Conservation (phyloP, 2,113 vertebrate genomes). For the Archilochus colubris region DNA sequence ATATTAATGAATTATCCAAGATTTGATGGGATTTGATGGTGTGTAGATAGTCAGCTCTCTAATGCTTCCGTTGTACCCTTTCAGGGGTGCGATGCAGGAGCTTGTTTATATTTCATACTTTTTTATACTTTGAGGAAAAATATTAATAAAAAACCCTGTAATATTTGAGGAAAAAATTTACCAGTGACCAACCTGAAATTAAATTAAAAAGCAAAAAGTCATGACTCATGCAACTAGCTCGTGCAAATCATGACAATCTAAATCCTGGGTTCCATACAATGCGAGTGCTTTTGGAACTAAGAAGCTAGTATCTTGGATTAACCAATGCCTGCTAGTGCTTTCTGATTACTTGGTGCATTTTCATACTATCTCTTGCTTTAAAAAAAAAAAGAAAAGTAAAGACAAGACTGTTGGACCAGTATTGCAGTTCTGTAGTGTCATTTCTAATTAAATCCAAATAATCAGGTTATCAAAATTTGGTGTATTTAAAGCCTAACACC, state of each 20-base stretch:
- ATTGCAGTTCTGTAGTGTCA: conserved; percentile 84
- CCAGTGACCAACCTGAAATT: conserved; percentile 74
- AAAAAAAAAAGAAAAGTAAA: conserved; percentile 71
- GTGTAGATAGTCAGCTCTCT: conserved; percentile 83
- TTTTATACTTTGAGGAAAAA: conserved; percentile 90
- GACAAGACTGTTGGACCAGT: conserved; percentile 88
- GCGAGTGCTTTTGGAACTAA: conserved; percentile 79
- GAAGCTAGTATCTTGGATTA: conserved; percentile 81
- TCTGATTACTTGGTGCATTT: conserved; percentile 79
- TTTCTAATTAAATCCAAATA: conserved; percentile 87
- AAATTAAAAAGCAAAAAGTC: conserved; percentile 64
- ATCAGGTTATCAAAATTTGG: conserved; percentile 86
- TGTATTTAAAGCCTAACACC: conserved; percentile 91
- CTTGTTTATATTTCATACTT: conserved; percentile 96
- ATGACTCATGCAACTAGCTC: conserved; percentile 71
- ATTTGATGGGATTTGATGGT: conserved; percentile 80
- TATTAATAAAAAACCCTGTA: conserved; percentile 71
- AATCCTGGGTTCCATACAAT: conserved; percentile 69
- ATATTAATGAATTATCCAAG: conserved; percentile 82
- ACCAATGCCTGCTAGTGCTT: conserved; percentile 82
- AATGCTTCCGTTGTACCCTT: conserved; percentile 80
- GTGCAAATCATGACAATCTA: conserved; percentile 72
- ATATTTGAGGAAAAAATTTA: conserved; percentile 72
- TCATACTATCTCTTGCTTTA: conserved; percentile 79
- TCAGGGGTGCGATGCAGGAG: conserved; percentile 79